phyloP scores from a whole-genome alignment of 2,888 invertebrate genomes.

The Cancer borealis region DNA sequence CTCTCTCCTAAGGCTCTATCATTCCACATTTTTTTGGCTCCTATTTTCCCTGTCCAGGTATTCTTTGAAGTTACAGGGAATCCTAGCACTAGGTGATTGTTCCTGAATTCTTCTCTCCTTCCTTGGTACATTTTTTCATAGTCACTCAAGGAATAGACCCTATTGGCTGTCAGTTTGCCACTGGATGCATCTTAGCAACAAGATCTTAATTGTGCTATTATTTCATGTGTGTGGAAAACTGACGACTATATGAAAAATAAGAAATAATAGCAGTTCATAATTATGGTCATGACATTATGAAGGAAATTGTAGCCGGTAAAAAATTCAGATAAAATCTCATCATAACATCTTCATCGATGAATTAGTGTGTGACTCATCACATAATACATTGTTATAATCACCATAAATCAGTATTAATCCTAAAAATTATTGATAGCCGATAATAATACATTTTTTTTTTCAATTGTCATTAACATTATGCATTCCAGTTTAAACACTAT shows the following conservation, averaged over 20 bases:
- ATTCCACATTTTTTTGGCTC: slow-evolving; percentile 3
- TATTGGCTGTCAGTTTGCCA: slow-evolving; percentile 22
- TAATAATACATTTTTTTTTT: background rate
- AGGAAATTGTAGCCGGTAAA: no score
- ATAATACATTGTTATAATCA: background rate
- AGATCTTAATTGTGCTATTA: background rate
- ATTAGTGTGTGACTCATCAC: background rate
- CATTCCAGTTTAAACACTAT: background rate
- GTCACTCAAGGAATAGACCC: background rate
- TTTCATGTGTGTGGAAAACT: background rate
- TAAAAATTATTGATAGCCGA: background rate
- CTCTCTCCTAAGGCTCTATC: slow-evolving; percentile 6
- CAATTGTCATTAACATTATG: background rate
- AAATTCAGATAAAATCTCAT: no score
- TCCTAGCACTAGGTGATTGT: slow-evolving; percentile 1
- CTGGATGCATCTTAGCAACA: background rate
- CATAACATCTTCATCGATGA: background rate
- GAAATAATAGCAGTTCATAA: background rate
- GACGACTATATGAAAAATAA: background rate
- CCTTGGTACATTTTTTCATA: background rate
- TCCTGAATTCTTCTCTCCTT: background rate
- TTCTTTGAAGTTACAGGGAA: slow-evolving; percentile 7
- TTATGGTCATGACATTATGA: background rate
- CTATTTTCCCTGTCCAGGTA: slow-evolving; percentile 15
- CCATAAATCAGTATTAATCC: slow-evolving; percentile 20